Evolutionary conservation across 2,797 vertebrate genomes (phyloP).

Genomic region (Catharus ustulatus): DNA sequence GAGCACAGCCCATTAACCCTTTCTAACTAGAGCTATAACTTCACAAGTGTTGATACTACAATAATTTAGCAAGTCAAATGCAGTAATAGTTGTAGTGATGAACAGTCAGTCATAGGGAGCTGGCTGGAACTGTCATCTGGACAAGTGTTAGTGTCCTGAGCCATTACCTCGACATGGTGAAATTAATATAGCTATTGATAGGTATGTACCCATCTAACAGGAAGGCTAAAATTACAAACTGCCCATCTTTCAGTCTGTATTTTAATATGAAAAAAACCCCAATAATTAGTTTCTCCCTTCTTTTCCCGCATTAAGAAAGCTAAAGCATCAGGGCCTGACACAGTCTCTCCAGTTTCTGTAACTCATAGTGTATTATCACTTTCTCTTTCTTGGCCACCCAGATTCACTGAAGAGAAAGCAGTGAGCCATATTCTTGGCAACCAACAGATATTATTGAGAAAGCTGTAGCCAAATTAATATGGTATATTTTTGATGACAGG

Average conservation of each 20-base stretch:
- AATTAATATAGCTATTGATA: background rate
- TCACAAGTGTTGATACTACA: background rate
- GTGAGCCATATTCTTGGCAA: background rate
- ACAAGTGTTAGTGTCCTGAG: background rate
- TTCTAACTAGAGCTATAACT: background rate
- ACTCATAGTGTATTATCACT: fast-evolving
- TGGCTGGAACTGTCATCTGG: background rate
- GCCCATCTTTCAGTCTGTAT: background rate
- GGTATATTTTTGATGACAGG: background rate
- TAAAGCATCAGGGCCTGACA: background rate
- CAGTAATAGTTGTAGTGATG: fast-evolving
- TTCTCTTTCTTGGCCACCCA: background rate
- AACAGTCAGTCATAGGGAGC: background rate
- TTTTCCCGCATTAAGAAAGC: background rate
- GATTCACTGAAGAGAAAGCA: background rate
- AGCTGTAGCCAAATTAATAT: background rate
- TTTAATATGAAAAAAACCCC: background rate
- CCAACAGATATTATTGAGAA: background rate
- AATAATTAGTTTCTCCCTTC: background rate
- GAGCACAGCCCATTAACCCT: background rate
- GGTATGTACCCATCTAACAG: background rate
- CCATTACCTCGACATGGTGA: background rate
- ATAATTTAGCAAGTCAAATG: background rate
- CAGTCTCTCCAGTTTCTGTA: background rate
- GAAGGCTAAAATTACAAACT: background rate